Evolutionary conservation across 2,888 invertebrate species (phyloP), one percentile per base, ranked within the genome.

Genomic region (Melipona beecheii): DNA sequence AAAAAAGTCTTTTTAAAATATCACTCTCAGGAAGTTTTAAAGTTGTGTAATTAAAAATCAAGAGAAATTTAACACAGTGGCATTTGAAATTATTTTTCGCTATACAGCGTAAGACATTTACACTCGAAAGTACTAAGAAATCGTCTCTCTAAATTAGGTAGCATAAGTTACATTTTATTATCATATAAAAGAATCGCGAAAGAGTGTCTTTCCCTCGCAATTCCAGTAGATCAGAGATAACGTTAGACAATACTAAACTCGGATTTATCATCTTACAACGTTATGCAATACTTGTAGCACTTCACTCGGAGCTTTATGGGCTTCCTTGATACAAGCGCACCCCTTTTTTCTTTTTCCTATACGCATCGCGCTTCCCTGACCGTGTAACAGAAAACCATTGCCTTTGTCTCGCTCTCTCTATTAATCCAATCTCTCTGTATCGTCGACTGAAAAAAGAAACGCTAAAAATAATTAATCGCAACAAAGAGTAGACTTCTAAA

Each of bases 251-350:
- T 66, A 17, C 31, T 24, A 13, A 75, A 66, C 24, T 50, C 52
- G 65, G 69, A 72, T 81, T 76, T 70, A 76, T 81, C 76, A 17
- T 50, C 68, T 81, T 62, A 69, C 78, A 49, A 13, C 64, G 78
- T 19, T 71, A 80, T 49, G 80, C 68, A 83, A 83, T 83, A 75
- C 75, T 83, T 75, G 80, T 62, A 80, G 80, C 80, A 83, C 68
- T 80, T 83, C 80, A 27, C 56, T 75, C 36, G 24, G 43, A 70
- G 58, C 62, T 80, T 80, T 49, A n/a, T 27, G 11, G 83, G 69
- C 68, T 83, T 83, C 75, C 68, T 43, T 31, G 56, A 79, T 79
- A 79, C 58, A 50, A 50, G 43, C 49, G 24, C 65, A 19, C 64
- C 68, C 77, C 6, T 36, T 70, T 68, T 62, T 58, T 56, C 24